Evolutionary conservation across 2,113 vertebrate species (phyloP), one percentile per base, ranked within the genome.

Genomic region (Heliornis fulica): DNA sequence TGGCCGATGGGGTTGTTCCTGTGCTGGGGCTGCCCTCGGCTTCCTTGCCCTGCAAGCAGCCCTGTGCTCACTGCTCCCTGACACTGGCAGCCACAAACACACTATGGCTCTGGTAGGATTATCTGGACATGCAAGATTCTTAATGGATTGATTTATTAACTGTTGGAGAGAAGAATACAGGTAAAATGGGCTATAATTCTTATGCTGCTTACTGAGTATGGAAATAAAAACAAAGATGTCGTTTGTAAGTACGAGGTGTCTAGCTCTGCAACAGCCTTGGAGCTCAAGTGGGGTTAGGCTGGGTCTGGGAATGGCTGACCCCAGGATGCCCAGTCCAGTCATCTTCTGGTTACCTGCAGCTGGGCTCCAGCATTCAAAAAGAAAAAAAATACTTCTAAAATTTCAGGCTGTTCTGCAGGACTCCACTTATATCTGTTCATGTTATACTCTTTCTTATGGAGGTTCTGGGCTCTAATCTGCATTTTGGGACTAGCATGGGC

Each of bases 381-480:
- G 32, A 50, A 34, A 54, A 34, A 50, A 34, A 54, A 34, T 3
- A 5, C 14, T 70, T 48, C 43, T 56, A 26, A n/a, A 4, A 32
- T 31, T 64, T 32, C 32, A 69, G n/a, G 50, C 13, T 56, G 53
- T 48, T 70, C 41, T 18, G 13, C 29, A 66, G 50, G 54, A 66
- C 21, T 61, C 4, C 2, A 20, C 1, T 4, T 17, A 7, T 1
- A n/a, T 34, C 11, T 20, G 28, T n/a, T 68, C 59, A 11, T 41
- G 40, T 28, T 16, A 23, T 2, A 2, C 3, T 56, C 40, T 32
- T 60, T 53, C n/a, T 48, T 23, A 15, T 2, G 8, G 41, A 81
- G 14, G 26, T 51, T 18, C 5, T 63, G 23, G 40, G 21, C 15
- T 57, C 46, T 19, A 29, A 75, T 23, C 10, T 23, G 17, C 7